Conservation (phyloP, 2,797 vertebrate species). For the Premnoplex brunnescens region DNA sequence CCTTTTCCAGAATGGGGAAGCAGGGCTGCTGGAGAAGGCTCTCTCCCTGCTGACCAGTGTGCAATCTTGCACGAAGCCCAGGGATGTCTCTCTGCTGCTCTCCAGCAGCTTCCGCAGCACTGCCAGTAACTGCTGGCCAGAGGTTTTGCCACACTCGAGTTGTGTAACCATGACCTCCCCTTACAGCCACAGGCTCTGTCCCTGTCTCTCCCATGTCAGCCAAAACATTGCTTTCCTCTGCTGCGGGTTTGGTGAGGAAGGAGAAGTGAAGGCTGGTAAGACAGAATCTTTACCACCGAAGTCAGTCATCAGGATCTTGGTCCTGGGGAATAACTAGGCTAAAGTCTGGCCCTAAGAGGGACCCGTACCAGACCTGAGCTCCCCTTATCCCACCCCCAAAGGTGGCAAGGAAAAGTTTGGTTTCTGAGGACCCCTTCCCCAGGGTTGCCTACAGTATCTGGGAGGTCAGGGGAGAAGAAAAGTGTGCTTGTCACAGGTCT, state of each 20-base stretch:
- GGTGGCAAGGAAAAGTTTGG: accelerated
- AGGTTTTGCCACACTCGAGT: constrained; percentile 49
- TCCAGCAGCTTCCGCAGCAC: constrained; percentile 56
- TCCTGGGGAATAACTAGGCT: neutral
- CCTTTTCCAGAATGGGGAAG: constrained; percentile 46
- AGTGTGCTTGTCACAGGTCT: neutral
- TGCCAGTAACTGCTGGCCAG: constrained; percentile 63
- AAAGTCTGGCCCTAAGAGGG: neutral
- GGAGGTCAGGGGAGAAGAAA: accelerated
- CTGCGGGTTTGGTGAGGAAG: neutral
- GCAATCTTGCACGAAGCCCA: constrained; percentile 28
- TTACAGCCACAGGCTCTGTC: constrained; percentile 10
- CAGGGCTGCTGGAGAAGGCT: neutral
- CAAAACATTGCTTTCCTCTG: neutral
- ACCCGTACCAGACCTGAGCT: neutral
- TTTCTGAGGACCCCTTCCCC: neutral
- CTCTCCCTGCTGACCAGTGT: constrained; percentile 36
- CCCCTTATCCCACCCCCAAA: neutral
- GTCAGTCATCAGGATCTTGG: neutral
- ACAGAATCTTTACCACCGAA: neutral
- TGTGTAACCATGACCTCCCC: constrained; percentile 53
- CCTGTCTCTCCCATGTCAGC: neutral
- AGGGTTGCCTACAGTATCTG: neutral
- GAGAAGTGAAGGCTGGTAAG: neutral
- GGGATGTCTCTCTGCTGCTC: neutral